Percentiles rank a stretch among this genome's conserved stretches.
phyloP scores from a whole-genome alignment of 2,797 vertebrate genomes.

The Takifugu ocellatus region DNA sequence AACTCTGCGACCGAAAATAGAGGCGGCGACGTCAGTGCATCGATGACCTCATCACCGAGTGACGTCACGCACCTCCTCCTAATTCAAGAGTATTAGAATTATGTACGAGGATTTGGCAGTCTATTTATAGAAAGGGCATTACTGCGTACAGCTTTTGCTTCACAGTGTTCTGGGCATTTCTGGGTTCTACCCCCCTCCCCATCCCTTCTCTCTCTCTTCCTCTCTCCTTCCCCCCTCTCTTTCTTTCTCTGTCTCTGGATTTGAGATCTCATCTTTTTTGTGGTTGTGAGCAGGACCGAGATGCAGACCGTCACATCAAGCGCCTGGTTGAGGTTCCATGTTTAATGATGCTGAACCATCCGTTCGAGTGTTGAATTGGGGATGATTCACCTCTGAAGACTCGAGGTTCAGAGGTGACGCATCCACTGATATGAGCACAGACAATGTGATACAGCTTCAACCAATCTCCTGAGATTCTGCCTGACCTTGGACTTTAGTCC shows the following conservation, averaged over 20 bases:
- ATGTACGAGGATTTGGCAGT: conserved; percentile 30
- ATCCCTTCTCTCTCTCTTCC: neutral
- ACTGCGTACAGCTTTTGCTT: conserved; percentile 25
- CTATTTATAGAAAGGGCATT: conserved; percentile 51
- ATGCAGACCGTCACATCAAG: no score
- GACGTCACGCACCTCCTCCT: conserved; percentile 41
- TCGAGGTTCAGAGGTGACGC: no score
- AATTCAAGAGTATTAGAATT: conserved; percentile 41
- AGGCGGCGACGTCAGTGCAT: conserved; percentile 45
- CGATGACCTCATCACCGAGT: conserved; percentile 38
- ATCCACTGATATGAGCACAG: no score
- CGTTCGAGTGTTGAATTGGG: no score
- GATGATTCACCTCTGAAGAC: no score
- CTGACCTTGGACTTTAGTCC: no score
- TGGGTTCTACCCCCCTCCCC: neutral
- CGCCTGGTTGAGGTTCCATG: no score
- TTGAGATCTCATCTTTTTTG: neutral
- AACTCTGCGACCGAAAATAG: conserved; percentile 46
- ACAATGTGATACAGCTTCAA: no score
- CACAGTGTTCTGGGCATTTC: conserved; percentile 22
- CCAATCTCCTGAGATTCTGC: no score
- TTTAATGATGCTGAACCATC: no score
- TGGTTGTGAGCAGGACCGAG: neutral
- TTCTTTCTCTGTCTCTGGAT: conserved; percentile 5
- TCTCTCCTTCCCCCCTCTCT: no score